phyloP scores from a whole-genome alignment of 2,797 vertebrate genomes.

The Lithobates sylvaticus region DNA sequence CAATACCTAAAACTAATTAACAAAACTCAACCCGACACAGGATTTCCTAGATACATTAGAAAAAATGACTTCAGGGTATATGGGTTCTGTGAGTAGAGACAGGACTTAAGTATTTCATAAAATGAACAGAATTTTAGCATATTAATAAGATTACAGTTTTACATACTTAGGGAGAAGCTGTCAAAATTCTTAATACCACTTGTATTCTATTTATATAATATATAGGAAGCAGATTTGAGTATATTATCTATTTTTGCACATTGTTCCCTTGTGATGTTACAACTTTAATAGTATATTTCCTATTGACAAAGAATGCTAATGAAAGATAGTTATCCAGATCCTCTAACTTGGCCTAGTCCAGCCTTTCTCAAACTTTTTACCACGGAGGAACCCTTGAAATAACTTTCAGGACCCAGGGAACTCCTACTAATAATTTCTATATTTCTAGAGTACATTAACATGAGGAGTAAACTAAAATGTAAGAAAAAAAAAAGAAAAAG shows the following conservation, averaged over 20 bases:
- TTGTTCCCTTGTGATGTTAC: constrained; percentile 1
- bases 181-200: constrained; percentile 28
- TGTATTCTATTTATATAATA: constrained; percentile 14
- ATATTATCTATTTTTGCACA: constrained; percentile 7
- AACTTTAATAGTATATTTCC: constrained; percentile 20
- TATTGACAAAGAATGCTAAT: neutral
- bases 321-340: neutral
- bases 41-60: constrained; percentile 49
- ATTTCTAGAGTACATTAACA: no score
- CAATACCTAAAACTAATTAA: constrained; percentile 52
- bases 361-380: no score
- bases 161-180: constrained; percentile 17
- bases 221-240: neutral
- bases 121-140: constrained; percentile 24
- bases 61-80: constrained; percentile 47
- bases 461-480: no score
- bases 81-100: constrained; percentile 19
- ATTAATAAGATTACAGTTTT: constrained; percentile 32
- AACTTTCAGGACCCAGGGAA: no score
- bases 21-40: constrained; percentile 41
- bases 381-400: no score
- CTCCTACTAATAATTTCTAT: no score
- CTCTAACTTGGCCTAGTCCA: neutral
- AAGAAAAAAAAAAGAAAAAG: no score
- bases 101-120: constrained; percentile 51